Base-by-base conservation (phyloP, 2,113 vertebrate genomes). In the Alouatta palliata region DNA sequence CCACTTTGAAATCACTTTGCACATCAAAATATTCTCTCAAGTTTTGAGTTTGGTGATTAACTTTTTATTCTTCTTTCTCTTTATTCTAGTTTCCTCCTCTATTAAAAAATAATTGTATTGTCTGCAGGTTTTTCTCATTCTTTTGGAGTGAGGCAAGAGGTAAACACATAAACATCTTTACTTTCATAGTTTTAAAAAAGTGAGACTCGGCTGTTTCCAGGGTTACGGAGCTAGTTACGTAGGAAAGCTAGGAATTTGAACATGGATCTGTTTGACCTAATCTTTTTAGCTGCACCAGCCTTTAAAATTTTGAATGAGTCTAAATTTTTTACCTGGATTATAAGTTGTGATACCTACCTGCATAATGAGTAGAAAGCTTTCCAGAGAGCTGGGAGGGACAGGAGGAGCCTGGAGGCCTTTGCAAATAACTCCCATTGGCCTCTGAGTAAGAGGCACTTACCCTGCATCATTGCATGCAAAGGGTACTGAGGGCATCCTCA, bases 111-210 rank as follows among this genome's bases (percentile, higher is more conserved):
- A 75, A 40, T 43, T 8, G 11, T 43, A 3, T 61, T 77, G 23
- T 71, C 52, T 88, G 8, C 37, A 87, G 19, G 8, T 66, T 90
- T 58, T 96, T 93, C 52, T 82, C 43, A 54, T 89, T 89, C 8
- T 82, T 75, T 93, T 86, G 45, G 35, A 73, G 45, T 86, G 79
- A 79, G 52, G 27, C 40, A 84, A 27, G n/a, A 27, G n/a, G 27
- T 92, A 93, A 87, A 95, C 91, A 88, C 7, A 43, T 56, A 94
- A 92, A 82, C 11, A 86, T 82, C n/a, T 90, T 91, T 76, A 27
- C n/a, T 90, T 91, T 76, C 17, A 75, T 83, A 93, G 35, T n/a
- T 85, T 58, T 64, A 75, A 61, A 66, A 96, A 68, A 54, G 12
- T 70, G 37, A 96, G 49, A 45, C 30, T 87, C 32, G 45, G 7